phyloP scores from a whole-genome alignment of 2,797 vertebrate species.

The Nasua narica region DNA sequence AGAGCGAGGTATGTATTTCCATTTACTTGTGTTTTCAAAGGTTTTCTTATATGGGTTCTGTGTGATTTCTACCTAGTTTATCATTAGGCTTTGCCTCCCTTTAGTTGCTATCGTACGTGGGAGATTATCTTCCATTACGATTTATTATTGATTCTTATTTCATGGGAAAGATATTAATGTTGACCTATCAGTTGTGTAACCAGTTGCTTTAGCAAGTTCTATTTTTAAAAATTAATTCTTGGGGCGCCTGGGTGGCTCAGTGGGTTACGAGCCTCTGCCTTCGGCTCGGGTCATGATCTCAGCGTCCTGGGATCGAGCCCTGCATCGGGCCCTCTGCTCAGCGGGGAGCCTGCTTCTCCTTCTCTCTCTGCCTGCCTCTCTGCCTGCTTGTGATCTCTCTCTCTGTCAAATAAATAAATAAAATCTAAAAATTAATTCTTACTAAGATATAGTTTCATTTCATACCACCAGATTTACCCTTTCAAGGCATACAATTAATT shows the following conservation, averaged over 20 bases:
- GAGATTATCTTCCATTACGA: not conserved
- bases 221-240: not conserved
- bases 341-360: too few relatives aligned
- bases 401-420: too few relatives aligned
- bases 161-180: not conserved
- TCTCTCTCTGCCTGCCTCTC: too few relatives aligned
- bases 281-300: too few relatives aligned
- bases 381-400: too few relatives aligned
- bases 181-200: not conserved
- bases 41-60: not conserved
- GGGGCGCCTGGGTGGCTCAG: too few relatives aligned
- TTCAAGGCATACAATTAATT: not conserved
- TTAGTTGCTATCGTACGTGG: not conserved
- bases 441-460: not conserved
- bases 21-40: not conserved
- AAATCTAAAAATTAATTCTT: too few relatives aligned
- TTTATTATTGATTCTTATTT: not conserved
- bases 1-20: not conserved
- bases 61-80: not conserved
- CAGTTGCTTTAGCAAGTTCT: not conserved
- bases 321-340: too few relatives aligned
- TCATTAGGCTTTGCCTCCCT: not conserved
- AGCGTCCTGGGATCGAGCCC: too few relatives aligned
- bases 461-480: not conserved
- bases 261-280: too few relatives aligned